A percentile compares a stretch with the other conserved stretches of the same genome.
phyloP scores from a whole-genome alignment of 2,797 vertebrate genomes.

The Pogonophryne albipinna region DNA sequence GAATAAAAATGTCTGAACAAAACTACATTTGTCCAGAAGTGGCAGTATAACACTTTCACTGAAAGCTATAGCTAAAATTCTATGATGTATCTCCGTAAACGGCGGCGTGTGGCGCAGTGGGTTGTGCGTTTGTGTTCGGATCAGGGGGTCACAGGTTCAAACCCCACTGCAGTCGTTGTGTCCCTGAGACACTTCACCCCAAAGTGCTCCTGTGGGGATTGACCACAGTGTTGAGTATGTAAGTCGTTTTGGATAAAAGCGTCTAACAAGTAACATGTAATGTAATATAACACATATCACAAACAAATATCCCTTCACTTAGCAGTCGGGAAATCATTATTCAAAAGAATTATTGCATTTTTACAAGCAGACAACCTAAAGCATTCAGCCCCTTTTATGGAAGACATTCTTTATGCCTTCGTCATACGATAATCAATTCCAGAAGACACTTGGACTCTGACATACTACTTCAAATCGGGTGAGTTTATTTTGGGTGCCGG shows the following conservation, averaged over 20 bases:
- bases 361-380: constrained; percentile 28
- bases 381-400: constrained; percentile 60
- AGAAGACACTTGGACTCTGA: constrained; percentile 37
- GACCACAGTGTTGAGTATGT: too few relatives aligned
- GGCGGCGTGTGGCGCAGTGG: too few relatives aligned
- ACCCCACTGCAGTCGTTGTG: too few relatives aligned
- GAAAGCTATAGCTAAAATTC: not conserved
- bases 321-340: not conserved
- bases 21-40: not conserved
- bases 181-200: too few relatives aligned
- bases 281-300: not conserved
- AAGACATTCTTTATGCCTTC: constrained; percentile 59
- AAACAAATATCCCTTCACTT: not conserved
- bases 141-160: too few relatives aligned
- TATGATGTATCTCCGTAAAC: not conserved
- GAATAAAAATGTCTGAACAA: not conserved
- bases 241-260: too few relatives aligned
- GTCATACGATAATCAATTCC: constrained; percentile 51
- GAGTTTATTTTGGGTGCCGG: constrained; percentile 44
- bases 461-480: constrained; percentile 30
- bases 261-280: too few relatives aligned
- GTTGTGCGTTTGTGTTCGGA: too few relatives aligned
- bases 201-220: too few relatives aligned
- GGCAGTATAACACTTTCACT: constrained; percentile 7
- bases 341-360: not conserved